Conservation (phyloP, 2,888 invertebrate genomes). For the Drepanosiphum platanoidis region DNA sequence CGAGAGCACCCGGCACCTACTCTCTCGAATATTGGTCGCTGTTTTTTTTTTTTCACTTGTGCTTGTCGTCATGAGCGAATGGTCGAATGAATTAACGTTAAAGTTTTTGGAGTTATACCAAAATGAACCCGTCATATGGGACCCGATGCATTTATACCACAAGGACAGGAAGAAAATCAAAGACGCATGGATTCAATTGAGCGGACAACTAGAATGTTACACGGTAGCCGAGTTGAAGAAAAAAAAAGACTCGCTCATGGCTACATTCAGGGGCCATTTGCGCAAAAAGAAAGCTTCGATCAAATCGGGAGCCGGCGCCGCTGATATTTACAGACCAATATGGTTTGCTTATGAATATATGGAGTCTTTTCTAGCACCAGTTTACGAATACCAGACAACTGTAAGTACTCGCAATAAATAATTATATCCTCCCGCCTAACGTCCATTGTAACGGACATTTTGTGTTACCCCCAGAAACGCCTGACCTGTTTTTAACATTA, state of each 20-base stretch:
- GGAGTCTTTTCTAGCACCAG: constrained; percentile 67
- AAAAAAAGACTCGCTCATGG: constrained; percentile 64
- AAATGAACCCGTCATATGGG: constrained; percentile 40
- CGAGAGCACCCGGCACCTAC: not conserved
- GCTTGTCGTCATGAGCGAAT: not conserved
- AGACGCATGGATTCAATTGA: constrained; percentile 9
- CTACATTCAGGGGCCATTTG: constrained; percentile 67
- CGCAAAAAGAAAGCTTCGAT: constrained; percentile 66
- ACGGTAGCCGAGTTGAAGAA: constrained; percentile 62
- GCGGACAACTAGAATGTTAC: not conserved
- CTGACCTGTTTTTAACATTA: too few relatives aligned
- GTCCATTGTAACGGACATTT: too few relatives aligned
- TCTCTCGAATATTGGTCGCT: constrained; percentile 14
- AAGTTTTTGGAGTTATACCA: constrained; percentile 36
- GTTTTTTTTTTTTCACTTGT: not conserved
- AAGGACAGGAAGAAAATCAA: constrained; percentile 20
- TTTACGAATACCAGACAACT: too few relatives aligned
- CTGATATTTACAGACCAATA: constrained; percentile 67
- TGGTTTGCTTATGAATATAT: constrained; percentile 70
- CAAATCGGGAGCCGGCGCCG: constrained; percentile 61
- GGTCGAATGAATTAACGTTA: constrained; percentile 2
- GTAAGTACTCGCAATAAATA: too few relatives aligned
- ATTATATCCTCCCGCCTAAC: too few relatives aligned
- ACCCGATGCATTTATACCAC: constrained; percentile 6
- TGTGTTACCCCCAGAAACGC: too few relatives aligned